Evolutionary conservation across 2,797 vertebrate genomes (phyloP), one percentile per base, ranked within the genome.

Genomic region (Numenius phaeopus): DNA sequence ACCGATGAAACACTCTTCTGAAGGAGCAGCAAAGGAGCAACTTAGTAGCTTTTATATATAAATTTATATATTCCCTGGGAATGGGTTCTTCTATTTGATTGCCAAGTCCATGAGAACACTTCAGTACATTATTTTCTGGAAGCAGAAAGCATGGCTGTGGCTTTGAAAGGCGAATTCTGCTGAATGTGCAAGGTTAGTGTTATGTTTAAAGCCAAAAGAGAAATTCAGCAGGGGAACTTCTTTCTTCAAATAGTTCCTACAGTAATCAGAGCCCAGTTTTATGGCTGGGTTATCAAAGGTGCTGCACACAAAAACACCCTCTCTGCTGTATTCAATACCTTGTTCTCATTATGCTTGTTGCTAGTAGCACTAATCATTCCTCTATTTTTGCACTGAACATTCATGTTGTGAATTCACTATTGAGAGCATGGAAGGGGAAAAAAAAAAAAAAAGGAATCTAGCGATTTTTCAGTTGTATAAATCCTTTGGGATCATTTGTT

Each of bases 131-230:
- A 73, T 86, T 66, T 92, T 84, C 58, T 83, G 57, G 69, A 83
- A 93, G 40, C 40, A 84, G 54, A 94, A 90, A 94, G 29, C 66
- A 50, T 70, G 64, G 29, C 19, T 61, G 30, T 65, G 46, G 21
- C 30, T 96, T 94, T 87, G 42, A 88, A 94, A 94, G 40, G n/a
- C 0, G 9, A 90, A 93, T 93, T 90, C 52, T 93, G 78, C 90
- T 93, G 83, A 80, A 83, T 65, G n/a, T 67, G 64, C 39, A 75
- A 90, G 55, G 77, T 71, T 84, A 90, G 30, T 6, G 1, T 67
- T 88, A 50, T 37, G 11, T 72, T 94, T 86, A 80, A 96, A 92
- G 47, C n/a, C 42, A 80, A 90, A 88, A 73, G 47, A 83, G 14
- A 87, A 95, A 89, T 94, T 89, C 81, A 83, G 75, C 59, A 37